A percentile compares a stretch with the other conserved stretches of the same genome.
Evolutionary conservation across 2,888 invertebrate genomes (phyloP).

Genomic region (Patella pellucida): DNA sequence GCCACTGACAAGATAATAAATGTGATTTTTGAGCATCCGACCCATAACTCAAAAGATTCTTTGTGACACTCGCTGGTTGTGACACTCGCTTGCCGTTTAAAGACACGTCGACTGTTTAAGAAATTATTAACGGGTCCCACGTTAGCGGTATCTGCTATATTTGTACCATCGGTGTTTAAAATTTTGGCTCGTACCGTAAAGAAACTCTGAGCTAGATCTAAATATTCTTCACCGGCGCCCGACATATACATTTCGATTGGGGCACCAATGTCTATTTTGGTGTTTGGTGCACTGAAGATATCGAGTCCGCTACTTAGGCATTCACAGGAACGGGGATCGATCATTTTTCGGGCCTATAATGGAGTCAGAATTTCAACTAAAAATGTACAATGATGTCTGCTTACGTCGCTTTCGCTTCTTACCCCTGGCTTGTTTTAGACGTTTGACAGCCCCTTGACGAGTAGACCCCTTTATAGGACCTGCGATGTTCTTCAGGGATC

Average conservation of each 20-base stretch:
- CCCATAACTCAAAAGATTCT: not conserved
- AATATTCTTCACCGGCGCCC: not conserved
- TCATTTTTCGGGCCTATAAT: not conserved
- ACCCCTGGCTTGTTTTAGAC: not conserved
- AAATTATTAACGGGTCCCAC: not conserved
- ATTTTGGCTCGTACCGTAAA: not conserved
- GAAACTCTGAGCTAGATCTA: not conserved
- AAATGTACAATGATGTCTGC: no score
- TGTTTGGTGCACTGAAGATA: not conserved
- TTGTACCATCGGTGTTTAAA: not conserved
- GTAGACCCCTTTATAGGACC: not conserved
- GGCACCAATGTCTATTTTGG: not conserved
- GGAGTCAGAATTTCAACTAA: no score
- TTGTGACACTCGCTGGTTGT: not conserved
- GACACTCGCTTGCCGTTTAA: not conserved
- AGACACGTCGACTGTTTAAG: not conserved
- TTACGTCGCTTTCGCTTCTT: not conserved
- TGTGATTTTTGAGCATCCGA: not conserved
- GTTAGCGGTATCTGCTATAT: not conserved
- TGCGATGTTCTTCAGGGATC: no score
- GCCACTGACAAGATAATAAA: not conserved
- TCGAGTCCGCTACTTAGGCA: not conserved
- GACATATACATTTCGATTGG: not conserved
- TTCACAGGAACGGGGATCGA: not conserved
- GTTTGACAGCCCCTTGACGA: not conserved